phyloP scores from a whole-genome alignment of 2,113 vertebrate genomes.

The Chrysemys picta region DNA sequence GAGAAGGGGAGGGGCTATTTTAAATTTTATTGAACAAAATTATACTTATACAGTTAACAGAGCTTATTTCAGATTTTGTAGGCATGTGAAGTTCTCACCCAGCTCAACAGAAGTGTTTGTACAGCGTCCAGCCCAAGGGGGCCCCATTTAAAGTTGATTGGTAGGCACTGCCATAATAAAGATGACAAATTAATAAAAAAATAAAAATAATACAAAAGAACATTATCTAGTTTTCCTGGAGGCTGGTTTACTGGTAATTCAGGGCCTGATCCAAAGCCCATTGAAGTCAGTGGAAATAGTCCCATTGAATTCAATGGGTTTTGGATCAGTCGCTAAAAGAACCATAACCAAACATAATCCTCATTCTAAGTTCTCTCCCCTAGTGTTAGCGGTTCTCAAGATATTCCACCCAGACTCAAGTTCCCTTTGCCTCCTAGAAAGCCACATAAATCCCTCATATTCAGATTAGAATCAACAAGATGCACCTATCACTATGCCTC shows the following conservation, averaged over 20 bases:
- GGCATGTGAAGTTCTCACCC: neutral
- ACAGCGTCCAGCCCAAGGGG: neutral
- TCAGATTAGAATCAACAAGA: neutral
- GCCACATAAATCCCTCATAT: neutral
- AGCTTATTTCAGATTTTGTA: fast-evolving
- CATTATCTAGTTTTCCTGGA: neutral
- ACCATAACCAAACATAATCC: neutral
- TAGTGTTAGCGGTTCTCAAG: neutral
- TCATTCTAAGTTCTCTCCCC: neutral
- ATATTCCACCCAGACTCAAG: neutral
- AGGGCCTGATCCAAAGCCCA: neutral
- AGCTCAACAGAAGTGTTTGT: neutral
- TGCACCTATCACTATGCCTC: neutral
- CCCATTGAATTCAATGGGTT: neutral
- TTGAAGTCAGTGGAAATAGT: neutral
- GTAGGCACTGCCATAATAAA: neutral
- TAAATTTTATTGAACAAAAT: neutral
- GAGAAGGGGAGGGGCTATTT: too few relatives aligned
- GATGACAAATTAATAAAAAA: neutral
- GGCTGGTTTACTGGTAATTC: neutral
- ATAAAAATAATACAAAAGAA: neutral
- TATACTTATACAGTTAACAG: neutral
- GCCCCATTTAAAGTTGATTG: neutral
- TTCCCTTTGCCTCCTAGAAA: neutral
- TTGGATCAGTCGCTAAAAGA: neutral